Evolutionary conservation across 2,888 invertebrate genomes (phyloP).

Genomic region (Sepioteuthis lessoniana): DNA sequence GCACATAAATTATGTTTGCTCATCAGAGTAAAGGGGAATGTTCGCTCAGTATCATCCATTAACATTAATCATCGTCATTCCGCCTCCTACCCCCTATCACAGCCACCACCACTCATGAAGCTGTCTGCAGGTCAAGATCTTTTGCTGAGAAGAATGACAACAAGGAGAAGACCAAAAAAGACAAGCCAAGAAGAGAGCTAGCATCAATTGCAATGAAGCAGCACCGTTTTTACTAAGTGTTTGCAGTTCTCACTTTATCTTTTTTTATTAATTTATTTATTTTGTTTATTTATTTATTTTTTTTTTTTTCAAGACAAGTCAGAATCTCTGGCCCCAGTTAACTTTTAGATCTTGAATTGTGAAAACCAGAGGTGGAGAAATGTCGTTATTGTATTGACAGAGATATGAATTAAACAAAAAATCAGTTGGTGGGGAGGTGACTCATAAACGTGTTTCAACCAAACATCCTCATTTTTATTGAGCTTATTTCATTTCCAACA

Average conservation of each 20-base stretch:
- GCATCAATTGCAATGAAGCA: not conserved
- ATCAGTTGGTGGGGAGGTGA: not conserved
- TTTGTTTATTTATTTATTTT: no score
- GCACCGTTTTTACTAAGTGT: not conserved
- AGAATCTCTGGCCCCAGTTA: not conserved
- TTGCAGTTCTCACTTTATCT: not conserved
- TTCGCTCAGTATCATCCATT: not conserved
- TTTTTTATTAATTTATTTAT: not conserved
- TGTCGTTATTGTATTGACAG: not conserved
- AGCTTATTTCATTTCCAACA: not conserved
- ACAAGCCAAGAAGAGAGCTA: not conserved
- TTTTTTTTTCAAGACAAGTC: not conserved
- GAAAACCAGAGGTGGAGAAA: not conserved
- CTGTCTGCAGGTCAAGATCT: slow-evolving; percentile 13
- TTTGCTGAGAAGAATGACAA: not conserved
- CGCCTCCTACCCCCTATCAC: not conserved
- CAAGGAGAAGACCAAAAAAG: not conserved
- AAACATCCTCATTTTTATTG: not conserved
- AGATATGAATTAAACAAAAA: not conserved
- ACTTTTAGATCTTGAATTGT: not conserved
- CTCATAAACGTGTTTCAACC: not conserved
- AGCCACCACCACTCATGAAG: not conserved
- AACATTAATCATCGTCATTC: not conserved
- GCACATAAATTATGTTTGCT: slow-evolving; percentile 24
- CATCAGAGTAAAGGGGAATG: not conserved